Evolutionary conservation across 2,113 vertebrate species (phyloP).

Genomic region (Pimephales promelas): DNA sequence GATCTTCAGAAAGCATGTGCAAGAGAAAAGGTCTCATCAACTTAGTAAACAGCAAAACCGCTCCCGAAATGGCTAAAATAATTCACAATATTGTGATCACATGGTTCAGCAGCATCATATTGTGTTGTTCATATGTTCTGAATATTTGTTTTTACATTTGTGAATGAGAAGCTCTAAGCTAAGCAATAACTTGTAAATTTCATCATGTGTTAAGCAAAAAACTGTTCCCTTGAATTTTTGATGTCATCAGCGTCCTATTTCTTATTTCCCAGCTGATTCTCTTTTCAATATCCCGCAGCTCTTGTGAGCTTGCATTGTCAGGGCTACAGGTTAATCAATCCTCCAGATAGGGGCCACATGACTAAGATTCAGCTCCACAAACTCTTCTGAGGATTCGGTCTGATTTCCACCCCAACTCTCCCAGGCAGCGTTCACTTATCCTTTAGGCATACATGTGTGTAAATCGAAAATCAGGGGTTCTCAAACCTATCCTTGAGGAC

Average conservation of each 20-base stretch:
- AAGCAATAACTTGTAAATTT: not conserved
- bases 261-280: not conserved
- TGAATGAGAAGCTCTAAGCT: not conserved
- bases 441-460: conserved; percentile 27
- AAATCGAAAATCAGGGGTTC: not conserved
- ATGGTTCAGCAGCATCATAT: not conserved
- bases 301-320: conserved; percentile 43
- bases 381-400: conserved; percentile 31
- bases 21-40: conserved; percentile 19
- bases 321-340: conserved; percentile 48
- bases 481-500: too few species aligned
- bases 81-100: not conserved
- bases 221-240: not conserved
- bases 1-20: conserved; percentile 19
- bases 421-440: conserved; percentile 3
- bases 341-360: conserved; percentile 50
- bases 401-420: conserved; percentile 33
- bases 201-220: not conserved
- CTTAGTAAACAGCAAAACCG: conserved; percentile 10
- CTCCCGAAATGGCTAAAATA: not conserved
- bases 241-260: conserved; percentile 40
- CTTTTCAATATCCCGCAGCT: conserved; percentile 46
- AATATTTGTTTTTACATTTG: not conserved
- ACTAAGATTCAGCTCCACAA: conserved; percentile 51
- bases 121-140: too few species aligned